These are phyloP conservation scores for Anthrax anthrax DNA, from an alignment of 2,888 invertebrate species.

Conservation along the genomic window DNA sequence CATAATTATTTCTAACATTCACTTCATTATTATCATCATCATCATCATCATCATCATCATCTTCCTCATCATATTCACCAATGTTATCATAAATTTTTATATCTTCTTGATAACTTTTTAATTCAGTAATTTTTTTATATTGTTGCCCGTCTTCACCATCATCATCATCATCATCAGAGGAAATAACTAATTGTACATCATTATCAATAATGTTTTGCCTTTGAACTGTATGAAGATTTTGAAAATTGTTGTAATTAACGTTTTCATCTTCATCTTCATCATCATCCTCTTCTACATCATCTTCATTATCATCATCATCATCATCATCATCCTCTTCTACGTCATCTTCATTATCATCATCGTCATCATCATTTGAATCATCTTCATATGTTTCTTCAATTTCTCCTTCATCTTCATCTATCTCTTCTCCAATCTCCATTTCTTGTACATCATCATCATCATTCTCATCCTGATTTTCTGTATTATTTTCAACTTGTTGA, in stretches of 20 bases:
- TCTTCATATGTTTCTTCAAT: slow-evolving; percentile 1
- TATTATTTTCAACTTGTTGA: not conserved
- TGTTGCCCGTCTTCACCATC: not conserved
- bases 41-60: not conserved
- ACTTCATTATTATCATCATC: not conserved
- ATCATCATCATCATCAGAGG: not conserved
- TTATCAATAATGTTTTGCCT: not conserved
- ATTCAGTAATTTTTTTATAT: too few species aligned
- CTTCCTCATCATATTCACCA: not conserved
- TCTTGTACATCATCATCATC: slow-evolving; percentile 2
- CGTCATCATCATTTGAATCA: slow-evolving; percentile 1
- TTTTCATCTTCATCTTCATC: not conserved
- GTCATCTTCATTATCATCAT: not conserved
- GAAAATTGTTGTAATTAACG: too few species aligned
- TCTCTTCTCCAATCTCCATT: not conserved
- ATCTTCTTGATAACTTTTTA: not conserved
- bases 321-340: slow-evolving; percentile 1
- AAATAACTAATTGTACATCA: not conserved
- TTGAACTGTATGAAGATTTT: too few species aligned
- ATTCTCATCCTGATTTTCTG: not conserved
- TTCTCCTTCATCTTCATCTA: not conserved
- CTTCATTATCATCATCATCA: not conserved
- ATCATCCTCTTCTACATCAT: not conserved
- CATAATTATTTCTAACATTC: not conserved
- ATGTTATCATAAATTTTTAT: not conserved